Evolutionary conservation across 1,140 invertebrate genomes (phyloP).

Genomic region (Lineus longissimus): DNA sequence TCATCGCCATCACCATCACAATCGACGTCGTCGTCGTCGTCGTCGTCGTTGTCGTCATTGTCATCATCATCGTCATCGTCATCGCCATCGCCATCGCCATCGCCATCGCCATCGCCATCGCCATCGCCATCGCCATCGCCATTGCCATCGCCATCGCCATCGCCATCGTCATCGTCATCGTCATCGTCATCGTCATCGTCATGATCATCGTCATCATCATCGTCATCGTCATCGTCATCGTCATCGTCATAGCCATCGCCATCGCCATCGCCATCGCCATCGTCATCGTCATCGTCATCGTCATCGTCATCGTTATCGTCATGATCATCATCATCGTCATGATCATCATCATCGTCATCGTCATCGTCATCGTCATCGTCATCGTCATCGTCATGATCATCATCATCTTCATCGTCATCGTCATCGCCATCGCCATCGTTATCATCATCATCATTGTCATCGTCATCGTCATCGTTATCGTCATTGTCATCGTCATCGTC

Average conservation of each 20-base stretch:
- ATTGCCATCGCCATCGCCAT: not conserved
- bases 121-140: not conserved
- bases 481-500: slow-evolving; percentile 11
- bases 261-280: not conserved
- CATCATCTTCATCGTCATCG: too few species aligned
- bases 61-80: slow-evolving; percentile 12
- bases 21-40: slow-evolving; percentile 9
- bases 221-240: not conserved
- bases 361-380: not conserved
- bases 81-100: slow-evolving; percentile 9
- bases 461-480: slow-evolving; percentile 9
- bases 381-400: too few species aligned
- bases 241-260: not conserved
- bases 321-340: too few species aligned
- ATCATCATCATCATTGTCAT: slow-evolving; percentile 10
- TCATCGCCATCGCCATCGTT: slow-evolving; percentile 5
- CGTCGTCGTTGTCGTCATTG: slow-evolving; percentile 3
- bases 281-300: too few species aligned
- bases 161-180: not conserved
- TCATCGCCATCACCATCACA: too few species aligned
- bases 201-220: too few species aligned
- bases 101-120: not conserved
- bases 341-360: not conserved
- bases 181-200: too few species aligned
- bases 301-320: not conserved